These are phyloP conservation scores for Pocillopora grandis DNA, from an alignment of 92 coral and sea anemone genomes.

Conservation along the genomic window DNA sequence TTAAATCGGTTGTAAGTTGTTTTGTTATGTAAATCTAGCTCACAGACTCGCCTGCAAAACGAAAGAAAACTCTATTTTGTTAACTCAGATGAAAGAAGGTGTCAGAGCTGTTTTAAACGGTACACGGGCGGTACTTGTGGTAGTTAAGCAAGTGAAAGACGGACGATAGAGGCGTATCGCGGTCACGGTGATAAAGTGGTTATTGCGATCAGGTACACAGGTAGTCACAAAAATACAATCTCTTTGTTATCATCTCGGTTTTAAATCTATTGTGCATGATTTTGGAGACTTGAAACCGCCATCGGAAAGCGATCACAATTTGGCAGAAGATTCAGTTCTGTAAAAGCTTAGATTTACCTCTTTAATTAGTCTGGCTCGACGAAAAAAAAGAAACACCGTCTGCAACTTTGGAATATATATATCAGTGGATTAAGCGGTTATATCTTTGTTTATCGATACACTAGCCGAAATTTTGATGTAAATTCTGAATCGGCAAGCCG, in stretches of 20 bases:
- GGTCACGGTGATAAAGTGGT: constrained; percentile 1
- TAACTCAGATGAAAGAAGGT: neutral
- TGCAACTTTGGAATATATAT: too few relatives aligned
- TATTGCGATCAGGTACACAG: neutral
- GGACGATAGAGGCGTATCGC: neutral
- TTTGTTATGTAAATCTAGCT: too few relatives aligned
- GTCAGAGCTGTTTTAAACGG: neutral
- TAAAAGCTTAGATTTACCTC: too few relatives aligned
- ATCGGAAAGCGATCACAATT: neutral
- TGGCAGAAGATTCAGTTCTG: neutral
- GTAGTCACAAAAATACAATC: neutral
- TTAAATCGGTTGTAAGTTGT: too few relatives aligned
- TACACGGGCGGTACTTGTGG: neutral
- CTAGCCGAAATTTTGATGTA: too few relatives aligned
- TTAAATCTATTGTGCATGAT: neutral
- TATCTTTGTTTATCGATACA: too few relatives aligned
- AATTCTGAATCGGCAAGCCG: too few relatives aligned
- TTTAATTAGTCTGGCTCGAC: too few relatives aligned
- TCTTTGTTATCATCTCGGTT: neutral
- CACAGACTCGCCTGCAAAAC: too few relatives aligned
- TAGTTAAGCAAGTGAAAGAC: neutral
- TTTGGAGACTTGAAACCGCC: neutral
- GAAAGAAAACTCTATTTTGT: neutral
- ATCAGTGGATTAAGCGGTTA: too few relatives aligned
- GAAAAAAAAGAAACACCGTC: too few relatives aligned